Conservation (phyloP, 2,888 invertebrate species). For the Muscina levida region DNA sequence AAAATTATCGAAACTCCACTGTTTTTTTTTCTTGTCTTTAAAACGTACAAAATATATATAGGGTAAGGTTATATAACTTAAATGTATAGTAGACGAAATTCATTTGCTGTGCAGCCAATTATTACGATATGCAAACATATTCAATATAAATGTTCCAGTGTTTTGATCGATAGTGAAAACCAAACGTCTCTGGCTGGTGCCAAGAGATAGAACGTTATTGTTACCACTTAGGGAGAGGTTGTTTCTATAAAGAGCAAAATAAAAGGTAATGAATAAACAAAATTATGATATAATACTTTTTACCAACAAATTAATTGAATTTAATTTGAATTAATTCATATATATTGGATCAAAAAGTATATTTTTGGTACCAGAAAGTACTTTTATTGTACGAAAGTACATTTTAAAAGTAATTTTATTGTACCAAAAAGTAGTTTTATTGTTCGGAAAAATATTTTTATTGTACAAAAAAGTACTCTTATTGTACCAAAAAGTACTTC, state of each 20-base stretch:
- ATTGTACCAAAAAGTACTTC: no score
- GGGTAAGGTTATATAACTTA: neutral
- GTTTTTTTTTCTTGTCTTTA: constrained; percentile 33
- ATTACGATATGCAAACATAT: constrained; percentile 67
- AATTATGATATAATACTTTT: neutral
- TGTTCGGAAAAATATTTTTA: no score
- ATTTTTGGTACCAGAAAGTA: no score
- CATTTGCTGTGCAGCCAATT: constrained; percentile 62
- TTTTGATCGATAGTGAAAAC: constrained; percentile 66
- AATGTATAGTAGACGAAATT: neutral
- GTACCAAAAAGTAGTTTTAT: no score
- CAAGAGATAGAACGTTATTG: constrained; percentile 59
- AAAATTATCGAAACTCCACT: constrained; percentile 29
- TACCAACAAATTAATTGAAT: no score
- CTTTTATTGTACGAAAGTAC: no score
- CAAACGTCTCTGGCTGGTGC: constrained; percentile 38
- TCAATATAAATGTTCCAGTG: constrained; percentile 67
- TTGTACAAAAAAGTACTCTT: no score
- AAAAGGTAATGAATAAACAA: constrained; percentile 10
- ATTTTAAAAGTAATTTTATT: no score
- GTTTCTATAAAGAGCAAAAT: constrained; percentile 58
- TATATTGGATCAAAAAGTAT: no score
- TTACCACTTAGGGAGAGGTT: constrained; percentile 46
- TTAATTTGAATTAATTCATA: no score
- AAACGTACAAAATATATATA: constrained; percentile 6